phyloP scores from a whole-genome alignment of 2,113 vertebrate genomes.

The Macroglossus sobrinus region DNA sequence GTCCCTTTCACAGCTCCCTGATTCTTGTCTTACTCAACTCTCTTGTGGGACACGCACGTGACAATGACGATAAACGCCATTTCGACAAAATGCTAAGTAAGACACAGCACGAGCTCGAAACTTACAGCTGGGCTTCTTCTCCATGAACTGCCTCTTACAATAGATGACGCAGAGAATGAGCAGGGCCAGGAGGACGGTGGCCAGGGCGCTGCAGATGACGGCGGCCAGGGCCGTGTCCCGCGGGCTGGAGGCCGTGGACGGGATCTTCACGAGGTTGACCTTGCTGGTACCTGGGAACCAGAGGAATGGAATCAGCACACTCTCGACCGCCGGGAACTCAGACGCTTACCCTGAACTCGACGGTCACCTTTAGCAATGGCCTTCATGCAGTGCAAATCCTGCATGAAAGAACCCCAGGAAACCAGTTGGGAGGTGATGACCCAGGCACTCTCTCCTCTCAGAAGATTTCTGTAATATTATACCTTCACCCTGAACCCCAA shows the following conservation, averaged over 20 bases:
- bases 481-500: not conserved
- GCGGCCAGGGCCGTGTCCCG: constrained; percentile 95
- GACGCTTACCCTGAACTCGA: fast-evolving
- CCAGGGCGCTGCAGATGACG: constrained; percentile 96
- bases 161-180: constrained; percentile 97
- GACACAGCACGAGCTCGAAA: not conserved
- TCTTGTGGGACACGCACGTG: not conserved
- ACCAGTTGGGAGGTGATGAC: too few relatives aligned
- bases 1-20: not conserved
- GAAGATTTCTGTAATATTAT: not conserved
- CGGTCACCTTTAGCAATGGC: not conserved
- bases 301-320: not conserved
- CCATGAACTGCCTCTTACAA: constrained; percentile 97
- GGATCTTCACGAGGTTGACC: constrained; percentile 95
- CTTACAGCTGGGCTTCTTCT: constrained; percentile 96
- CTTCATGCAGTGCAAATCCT: fast-evolving
- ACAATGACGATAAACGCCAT: not conserved
- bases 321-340: fast-evolving
- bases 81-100: not conserved
- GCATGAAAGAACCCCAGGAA: not conserved
- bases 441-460: not conserved
- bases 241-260: constrained; percentile 91
- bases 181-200: constrained; percentile 94
- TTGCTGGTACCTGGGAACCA: constrained; percentile 88
- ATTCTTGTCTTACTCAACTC: not conserved